These are phyloP conservation scores for Zele albiditarsus DNA, from an alignment of 2,888 invertebrate species.

Conservation along the genomic window DNA sequence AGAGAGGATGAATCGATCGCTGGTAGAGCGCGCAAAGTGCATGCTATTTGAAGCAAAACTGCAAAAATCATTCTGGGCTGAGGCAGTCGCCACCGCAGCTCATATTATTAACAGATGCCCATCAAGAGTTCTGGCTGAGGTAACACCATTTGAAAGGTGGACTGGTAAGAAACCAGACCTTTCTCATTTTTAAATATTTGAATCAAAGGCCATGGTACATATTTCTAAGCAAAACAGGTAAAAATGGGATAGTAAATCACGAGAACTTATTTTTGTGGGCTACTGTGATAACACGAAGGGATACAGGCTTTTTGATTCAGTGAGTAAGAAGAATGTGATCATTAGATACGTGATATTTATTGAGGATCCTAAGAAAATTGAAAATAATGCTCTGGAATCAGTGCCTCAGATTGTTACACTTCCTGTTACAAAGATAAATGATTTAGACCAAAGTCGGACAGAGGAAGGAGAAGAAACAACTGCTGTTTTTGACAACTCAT, in stretches of 20 bases:
- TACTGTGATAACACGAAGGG: constrained; percentile 31
- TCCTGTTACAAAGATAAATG: no score
- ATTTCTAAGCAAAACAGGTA: constrained; percentile 58
- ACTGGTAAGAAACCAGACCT: constrained; percentile 61
- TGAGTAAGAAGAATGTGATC: no score
- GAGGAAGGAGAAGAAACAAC: no score
- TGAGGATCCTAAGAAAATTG: no score
- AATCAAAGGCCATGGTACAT: constrained; percentile 61
- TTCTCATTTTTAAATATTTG: constrained; percentile 64
- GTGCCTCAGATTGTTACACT: no score
- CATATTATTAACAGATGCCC: constrained; percentile 47
- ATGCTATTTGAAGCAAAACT: constrained; percentile 11
- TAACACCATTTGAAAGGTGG: constrained; percentile 66
- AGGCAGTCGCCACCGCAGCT: constrained; percentile 23
- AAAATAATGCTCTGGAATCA: no score
- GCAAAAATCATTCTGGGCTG: constrained; percentile 19
- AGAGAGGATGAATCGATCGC: constrained; percentile 36
- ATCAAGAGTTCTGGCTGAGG: constrained; percentile 41
- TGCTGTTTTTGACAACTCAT: no score
- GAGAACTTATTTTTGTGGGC: constrained; percentile 44
- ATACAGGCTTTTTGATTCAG: background rate
- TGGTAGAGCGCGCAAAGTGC: constrained; percentile 16
- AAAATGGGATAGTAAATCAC: constrained; percentile 42
- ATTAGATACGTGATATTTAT: no score
- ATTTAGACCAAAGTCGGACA: no score